Evolutionary conservation across 2,888 invertebrate genomes (phyloP), one percentile per base, ranked within the genome.

Genomic region (Epistrophe eligans): DNA sequence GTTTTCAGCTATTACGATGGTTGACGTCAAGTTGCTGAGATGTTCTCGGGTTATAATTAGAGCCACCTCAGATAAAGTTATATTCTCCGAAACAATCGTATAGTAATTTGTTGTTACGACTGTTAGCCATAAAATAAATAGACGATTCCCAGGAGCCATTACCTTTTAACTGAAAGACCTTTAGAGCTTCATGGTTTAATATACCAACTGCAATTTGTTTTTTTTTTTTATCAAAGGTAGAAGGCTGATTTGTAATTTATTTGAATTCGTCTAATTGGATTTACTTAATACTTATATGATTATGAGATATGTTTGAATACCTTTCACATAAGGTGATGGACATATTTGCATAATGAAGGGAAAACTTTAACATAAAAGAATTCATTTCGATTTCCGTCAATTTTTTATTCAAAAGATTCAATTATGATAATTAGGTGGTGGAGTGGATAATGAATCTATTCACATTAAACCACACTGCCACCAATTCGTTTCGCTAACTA

Each of bases 1-100:
- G 1, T 50, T 6, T 24, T 84, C 80, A 5, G 28, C 28, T n/a
- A 84, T 11, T 28, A 80, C 58, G 17, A 80, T 4, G 1, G 76
- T 84, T 2, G 82, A 43, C 0, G 80, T 43, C 0, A 35, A 19
- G 10, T 40, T 17, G n/a, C 71, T 79, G 1, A 84, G 7, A 24
- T 52, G 70, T 3, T 83, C 67, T 6, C 70, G 70, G 13, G 11
- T 17, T 3, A 84, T 24, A 40, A 10, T 71, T 10, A 9, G 71
- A 43, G 10, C 17, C 9, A 48, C 64, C 1, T 35, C 24, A 2
- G 64, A 43, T n/a, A 84, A n/a, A 40, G 11, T 58, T 48, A 17
- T 11, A 19, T 48, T 38, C n/a, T 55, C 50, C 19, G 40, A 9
- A 11, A 17, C 0, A 7, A 11, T 1, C 35, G 7, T 13, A n/a